Base-by-base conservation (phyloP, 2,113 vertebrate genomes). In the Tylochromis polylepis region DNA sequence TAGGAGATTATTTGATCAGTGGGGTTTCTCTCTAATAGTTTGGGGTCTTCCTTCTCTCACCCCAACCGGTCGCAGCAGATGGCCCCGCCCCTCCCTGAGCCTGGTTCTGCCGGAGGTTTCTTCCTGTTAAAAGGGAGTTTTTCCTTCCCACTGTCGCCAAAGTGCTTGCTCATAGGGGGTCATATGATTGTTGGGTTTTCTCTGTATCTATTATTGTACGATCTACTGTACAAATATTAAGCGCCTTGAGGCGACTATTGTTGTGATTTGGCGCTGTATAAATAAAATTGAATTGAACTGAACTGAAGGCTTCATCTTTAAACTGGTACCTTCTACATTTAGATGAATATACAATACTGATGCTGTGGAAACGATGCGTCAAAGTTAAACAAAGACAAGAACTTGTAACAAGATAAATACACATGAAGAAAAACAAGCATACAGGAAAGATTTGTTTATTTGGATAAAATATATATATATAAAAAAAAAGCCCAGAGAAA, bases 151-250 rank as follows among this genome's bases (percentile, higher is more conserved):
- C 57, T 59, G 57, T 59, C 1, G 0, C 57, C 27, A 59, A 29
- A 31, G 27, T 59, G 27, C 57, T 34, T 59, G 58, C 4, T 60
- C 15, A 31, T 1, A 10, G 27, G 27, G 4, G 27, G 0, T 1
- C 15, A 60, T 0, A 4, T 20, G 58, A 34, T 34, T 6, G 3
- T 0, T 34, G 58, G 29, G 5, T 67, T 14, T 12, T 24, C 7
- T 41, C 12, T 36, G 8, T 11, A 10, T 60, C 0, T 62, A 0
- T 6, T 8, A 3, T n/a, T n/a, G 10, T n/a, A 11, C 1, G 0
- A 1, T 4, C 9, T 2, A 20, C 49, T 0, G 1, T 2, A n/a
- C 1, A 3, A 3, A 0, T n/a, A 38, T 38, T 0, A 41, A 67
- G 11, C 62, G 0, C 0, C 20, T 41, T 22, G 36, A 41, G 2